Conservation (phyloP, 2,113 vertebrate species). For the Amblyopsis rosae region DNA sequence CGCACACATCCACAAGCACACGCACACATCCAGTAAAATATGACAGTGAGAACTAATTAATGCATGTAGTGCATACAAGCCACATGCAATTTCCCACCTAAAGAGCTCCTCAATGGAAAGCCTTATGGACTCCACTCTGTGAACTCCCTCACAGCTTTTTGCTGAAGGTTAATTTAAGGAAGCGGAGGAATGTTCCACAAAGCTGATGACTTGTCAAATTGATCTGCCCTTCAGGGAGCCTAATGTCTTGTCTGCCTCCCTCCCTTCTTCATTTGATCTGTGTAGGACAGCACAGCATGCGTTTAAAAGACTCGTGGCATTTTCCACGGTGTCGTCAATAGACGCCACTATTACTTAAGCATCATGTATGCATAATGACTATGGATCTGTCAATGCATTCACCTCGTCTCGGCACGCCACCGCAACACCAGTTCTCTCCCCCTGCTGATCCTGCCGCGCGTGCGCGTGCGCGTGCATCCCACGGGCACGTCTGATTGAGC, state of each 20-base stretch:
- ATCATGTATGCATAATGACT: constrained; percentile 54
- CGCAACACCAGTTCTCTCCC: constrained; percentile 41
- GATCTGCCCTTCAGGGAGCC: constrained; percentile 65
- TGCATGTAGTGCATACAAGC: neutral
- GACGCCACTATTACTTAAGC: constrained; percentile 55
- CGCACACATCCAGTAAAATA: neutral
- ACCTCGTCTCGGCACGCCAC: constrained; percentile 42
- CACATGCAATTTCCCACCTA: neutral
- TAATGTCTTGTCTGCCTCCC: constrained; percentile 39
- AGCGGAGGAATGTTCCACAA: constrained; percentile 53
- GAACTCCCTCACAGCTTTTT: constrained; percentile 27
- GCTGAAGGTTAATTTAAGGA: constrained; percentile 69
- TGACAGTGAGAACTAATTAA: neutral
- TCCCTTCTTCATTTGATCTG: constrained; percentile 36
- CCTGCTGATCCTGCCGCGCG: constrained; percentile 37
- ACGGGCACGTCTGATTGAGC: constrained; percentile 74
- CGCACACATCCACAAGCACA: neutral
- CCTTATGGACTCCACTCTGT: constrained; percentile 23
- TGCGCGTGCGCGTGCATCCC: constrained; percentile 30
- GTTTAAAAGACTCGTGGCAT: constrained; percentile 40
- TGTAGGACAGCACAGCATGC: constrained; percentile 30
- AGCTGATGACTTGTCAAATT: constrained; percentile 64
- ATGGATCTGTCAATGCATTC: constrained; percentile 54
- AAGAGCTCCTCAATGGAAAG: constrained; percentile 14
- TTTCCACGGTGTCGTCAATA: constrained; percentile 33